Conservation (phyloP, 2,888 invertebrate genomes). For the Polyommatus icarus region DNA sequence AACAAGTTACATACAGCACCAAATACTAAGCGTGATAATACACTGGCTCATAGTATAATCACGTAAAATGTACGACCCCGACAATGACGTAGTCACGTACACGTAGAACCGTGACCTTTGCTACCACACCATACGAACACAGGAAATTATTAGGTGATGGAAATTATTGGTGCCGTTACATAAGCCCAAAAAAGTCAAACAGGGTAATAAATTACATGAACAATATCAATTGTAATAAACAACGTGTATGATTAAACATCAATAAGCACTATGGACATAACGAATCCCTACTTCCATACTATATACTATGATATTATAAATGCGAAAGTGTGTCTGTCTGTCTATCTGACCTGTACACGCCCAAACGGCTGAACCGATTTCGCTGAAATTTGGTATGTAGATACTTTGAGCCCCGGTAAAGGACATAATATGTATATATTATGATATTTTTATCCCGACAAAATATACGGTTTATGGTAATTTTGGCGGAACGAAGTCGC, state of each 20-base stretch:
- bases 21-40: background rate
- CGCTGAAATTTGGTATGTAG: too few species aligned
- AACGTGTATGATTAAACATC: background rate
- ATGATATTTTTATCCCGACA: too few species aligned
- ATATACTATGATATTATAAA: too few species aligned
- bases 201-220: background rate
- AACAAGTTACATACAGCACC: background rate
- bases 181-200: background rate
- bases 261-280: background rate
- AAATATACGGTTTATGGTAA: too few species aligned
- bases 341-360: too few species aligned
- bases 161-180: background rate
- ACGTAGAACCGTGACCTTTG: constrained; percentile 9
- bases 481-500: background rate
- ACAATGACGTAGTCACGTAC: constrained; percentile 3
- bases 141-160: background rate
- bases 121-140: background rate
- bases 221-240: background rate
- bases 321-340: too few species aligned
- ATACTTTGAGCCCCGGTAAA: too few species aligned
- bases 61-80: constrained; percentile 22
- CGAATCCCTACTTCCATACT: too few species aligned
- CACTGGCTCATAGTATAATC: background rate
- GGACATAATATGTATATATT: too few species aligned
- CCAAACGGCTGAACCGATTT: too few species aligned